Conservation (phyloP, 2,888 invertebrate genomes). For the Agelastica alni region DNA sequence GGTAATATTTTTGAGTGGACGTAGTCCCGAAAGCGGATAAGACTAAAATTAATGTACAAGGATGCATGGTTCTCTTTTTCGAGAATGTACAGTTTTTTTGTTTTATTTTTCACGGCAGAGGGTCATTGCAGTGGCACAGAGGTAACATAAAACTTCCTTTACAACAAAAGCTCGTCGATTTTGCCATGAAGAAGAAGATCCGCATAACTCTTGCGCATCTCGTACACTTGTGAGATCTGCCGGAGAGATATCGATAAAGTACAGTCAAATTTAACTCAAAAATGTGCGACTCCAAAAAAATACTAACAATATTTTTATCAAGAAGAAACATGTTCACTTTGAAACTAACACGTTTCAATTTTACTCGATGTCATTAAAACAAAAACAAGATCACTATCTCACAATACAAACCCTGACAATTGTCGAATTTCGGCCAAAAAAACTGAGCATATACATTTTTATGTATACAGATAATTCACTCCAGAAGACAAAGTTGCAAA, state of each 20-base stretch:
- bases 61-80: conserved; percentile 4
- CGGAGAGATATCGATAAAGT: conserved; percentile 25
- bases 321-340: background rate
- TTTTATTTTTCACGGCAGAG: conserved; percentile 6
- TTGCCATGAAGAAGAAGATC: conserved; percentile 18
- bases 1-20: background rate
- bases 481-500: no score
- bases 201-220: conserved; percentile 15
- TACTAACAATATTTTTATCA: no score
- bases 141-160: conserved; percentile 27
- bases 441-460: no score
- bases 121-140: conserved; percentile 32
- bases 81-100: conserved; percentile 5
- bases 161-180: conserved; percentile 27
- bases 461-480: no score
- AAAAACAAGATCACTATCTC: no score
- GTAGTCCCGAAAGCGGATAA: background rate
- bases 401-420: no score
- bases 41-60: conserved; percentile 7
- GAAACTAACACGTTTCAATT: background rate
- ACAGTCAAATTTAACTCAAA: no score
- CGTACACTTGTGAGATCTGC: conserved; percentile 20
- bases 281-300: no score
- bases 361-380: no score
- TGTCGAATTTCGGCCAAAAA: no score